Conservation (phyloP, 2,888 invertebrate species). For the Eristalis tenax region DNA sequence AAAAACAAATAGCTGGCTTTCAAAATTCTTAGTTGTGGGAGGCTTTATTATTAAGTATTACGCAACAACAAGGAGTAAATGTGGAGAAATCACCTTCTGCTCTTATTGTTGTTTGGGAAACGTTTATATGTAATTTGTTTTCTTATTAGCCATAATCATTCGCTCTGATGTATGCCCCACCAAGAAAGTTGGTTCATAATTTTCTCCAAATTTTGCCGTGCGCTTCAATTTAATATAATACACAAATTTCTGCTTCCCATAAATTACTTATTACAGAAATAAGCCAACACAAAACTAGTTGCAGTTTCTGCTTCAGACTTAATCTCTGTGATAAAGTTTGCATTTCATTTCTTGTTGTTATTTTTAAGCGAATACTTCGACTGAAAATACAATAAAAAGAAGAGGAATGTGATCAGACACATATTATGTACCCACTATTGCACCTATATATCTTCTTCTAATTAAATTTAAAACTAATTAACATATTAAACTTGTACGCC, state of each 20-base stretch:
- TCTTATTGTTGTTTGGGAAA: neutral
- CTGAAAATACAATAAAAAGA: constrained; percentile 2
- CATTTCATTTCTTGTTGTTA: neutral
- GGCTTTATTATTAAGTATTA: neutral
- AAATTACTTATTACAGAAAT: constrained; percentile 39
- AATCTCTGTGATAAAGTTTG: neutral
- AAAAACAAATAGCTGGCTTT: too few species aligned
- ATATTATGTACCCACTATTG: neutral
- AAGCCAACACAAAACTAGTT: neutral
- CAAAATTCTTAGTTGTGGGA: too few species aligned
- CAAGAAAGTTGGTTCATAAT: constrained; percentile 6
- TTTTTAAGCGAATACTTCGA: constrained; percentile 2
- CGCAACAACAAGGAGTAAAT: too few species aligned
- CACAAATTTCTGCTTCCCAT: constrained; percentile 50
- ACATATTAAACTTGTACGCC: constrained; percentile 52
- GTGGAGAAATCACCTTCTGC: too few species aligned
- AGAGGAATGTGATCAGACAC: neutral
- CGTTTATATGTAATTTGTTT: constrained; percentile 49
- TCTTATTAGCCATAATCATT: neutral
- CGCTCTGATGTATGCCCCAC: neutral
- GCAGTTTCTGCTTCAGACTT: neutral
- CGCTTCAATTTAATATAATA: constrained; percentile 33
- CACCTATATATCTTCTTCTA: constrained; percentile 34
- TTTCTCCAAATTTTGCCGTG: neutral
- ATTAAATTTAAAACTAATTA: constrained; percentile 25